These are phyloP conservation scores for Gambusia yucatana DNA, from an alignment of 2,797 vertebrate species.

Conservation along the genomic window DNA sequence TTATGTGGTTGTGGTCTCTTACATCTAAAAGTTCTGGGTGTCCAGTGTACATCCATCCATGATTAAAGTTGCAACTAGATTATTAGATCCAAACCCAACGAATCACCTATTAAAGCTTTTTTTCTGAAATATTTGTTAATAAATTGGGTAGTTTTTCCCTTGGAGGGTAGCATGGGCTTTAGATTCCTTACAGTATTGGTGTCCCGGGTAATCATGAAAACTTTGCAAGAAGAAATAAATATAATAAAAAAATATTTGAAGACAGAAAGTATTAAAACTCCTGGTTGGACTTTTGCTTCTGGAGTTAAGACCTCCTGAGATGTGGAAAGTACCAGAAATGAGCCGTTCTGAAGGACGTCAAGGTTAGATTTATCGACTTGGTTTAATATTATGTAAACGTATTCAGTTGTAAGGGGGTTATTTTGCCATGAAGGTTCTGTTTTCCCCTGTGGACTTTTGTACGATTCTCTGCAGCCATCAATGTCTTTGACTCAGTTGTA, in stretches of 20 bases:
- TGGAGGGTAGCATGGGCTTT: not conserved
- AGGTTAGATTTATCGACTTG: constrained; percentile 1
- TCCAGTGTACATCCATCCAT: not conserved
- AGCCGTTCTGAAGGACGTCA: not conserved
- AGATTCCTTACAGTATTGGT: not conserved
- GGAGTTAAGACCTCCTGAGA: not conserved
- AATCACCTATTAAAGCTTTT: not conserved
- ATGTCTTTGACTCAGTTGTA: not conserved
- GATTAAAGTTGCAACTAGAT: not conserved
- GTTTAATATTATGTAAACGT: not conserved
- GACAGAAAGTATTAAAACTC: not conserved
- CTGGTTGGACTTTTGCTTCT: not conserved
- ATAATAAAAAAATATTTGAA: not conserved
- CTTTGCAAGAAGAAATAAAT: not conserved
- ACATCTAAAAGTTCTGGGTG: not conserved
- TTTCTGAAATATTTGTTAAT: not conserved
- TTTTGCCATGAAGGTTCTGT: not conserved
- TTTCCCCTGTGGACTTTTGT: not conserved
- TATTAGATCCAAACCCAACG: not conserved
- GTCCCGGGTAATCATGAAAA: not conserved
- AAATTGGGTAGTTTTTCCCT: not conserved
- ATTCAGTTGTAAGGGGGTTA: not conserved
- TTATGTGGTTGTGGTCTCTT: not conserved
- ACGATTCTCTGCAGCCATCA: not conserved
- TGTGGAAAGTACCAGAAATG: not conserved